Evolutionary conservation across 2,888 invertebrate species (phyloP), one percentile per base, ranked within the genome.

Genomic region (Ischnus inquisitorius): DNA sequence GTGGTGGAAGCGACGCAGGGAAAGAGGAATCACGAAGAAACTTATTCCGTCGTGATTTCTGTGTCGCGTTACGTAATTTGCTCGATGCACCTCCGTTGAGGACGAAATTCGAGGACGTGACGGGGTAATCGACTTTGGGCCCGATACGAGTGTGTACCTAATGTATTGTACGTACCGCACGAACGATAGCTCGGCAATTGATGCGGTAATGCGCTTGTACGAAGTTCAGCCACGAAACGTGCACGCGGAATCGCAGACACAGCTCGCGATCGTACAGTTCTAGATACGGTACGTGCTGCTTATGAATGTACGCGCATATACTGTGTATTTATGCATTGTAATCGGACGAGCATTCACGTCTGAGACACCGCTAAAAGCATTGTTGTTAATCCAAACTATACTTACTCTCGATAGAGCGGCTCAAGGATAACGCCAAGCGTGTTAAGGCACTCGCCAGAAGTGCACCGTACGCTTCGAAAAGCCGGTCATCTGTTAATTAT

Each of bases 341-440:
- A 51, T 68, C 67, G 25, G 22, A 12, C 25, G 10, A 28, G 43
- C 14, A 46, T 46, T 8, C 60, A 16, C 46, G 5, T 74, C 46
- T 54, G 65, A 54, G 25, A 34, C 25, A 60, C 46, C 46, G 57
- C 51, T 16, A 74, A 46, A 72, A 79, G 22, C 39, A 79, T 48
- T 60, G 39, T 41, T 4, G 48, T 16, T 67, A 72, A 12, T 28
- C 39, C 10, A 10, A 75, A 46, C 41, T 78, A 54, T 89, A 95
- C 96, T 96, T 96, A 97, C 96, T 95, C 94, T 94, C 94, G 85
- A 96, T 95, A 92, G 96, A 95, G 94, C 95, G 95, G 92, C 95
- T 95, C 85, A 97, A 95, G 93, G 96, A 95, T 89, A 94, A 95
- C 85, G 95, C 95, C 91, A 97, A 95, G 88, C 95, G 94, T 10